Percentiles rank a stretch among this genome's conserved stretches.
Conservation (phyloP, 2,888 invertebrate genomes). For the Drosophila kambysellisi region DNA sequence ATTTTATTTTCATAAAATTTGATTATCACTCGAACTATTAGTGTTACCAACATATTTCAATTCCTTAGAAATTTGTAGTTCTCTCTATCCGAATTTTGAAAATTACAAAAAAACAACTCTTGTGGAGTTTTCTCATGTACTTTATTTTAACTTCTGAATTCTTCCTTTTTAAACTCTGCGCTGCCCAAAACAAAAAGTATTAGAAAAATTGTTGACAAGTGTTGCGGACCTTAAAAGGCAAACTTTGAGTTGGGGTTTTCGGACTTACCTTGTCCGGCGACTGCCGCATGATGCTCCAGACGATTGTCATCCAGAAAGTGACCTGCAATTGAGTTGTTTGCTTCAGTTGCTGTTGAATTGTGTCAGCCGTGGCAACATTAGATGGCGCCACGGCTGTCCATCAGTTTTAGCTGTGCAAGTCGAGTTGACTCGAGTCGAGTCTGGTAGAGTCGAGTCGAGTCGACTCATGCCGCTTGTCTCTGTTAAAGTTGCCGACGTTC, state of each 20-base stretch:
- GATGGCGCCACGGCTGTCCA: conserved; percentile 79
- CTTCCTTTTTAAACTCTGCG: background rate
- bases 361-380: conserved; percentile 76
- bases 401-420: conserved; percentile 45
- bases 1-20: background rate
- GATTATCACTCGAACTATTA: background rate
- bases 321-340: conserved; percentile 83
- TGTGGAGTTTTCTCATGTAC: background rate
- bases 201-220: conserved; percentile 74
- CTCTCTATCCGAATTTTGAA: background rate
- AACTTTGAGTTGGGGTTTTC: conserved; percentile 23
- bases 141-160: background rate
- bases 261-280: conserved; percentile 82
- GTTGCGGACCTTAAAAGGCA: conserved; percentile 68
- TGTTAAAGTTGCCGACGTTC: conserved; percentile 62
- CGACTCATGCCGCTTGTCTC: conserved; percentile 51
- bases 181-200: background rate
- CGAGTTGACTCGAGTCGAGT: conserved; percentile 24
- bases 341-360: conserved; percentile 61
- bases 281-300: conserved; percentile 84
- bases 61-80: too few species aligned
- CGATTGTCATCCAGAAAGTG: conserved; percentile 85
- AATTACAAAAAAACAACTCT: background rate
- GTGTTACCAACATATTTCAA: background rate
- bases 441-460: conserved; percentile 18